phyloP scores from a whole-genome alignment of 2,797 vertebrate genomes.

The Thamnophis elegans region DNA sequence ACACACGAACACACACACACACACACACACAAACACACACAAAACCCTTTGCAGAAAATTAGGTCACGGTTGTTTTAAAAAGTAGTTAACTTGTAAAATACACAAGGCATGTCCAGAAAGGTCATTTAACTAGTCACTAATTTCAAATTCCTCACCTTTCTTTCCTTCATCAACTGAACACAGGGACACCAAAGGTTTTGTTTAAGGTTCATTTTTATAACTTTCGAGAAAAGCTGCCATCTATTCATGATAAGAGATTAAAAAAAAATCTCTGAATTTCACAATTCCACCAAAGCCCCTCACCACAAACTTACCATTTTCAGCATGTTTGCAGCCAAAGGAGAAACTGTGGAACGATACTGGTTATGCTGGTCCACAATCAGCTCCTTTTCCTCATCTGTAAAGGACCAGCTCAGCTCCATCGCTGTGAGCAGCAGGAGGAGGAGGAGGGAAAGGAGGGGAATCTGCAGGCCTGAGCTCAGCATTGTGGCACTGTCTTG shows the following conservation, averaged over 20 bases:
- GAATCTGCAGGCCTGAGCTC: slow-evolving; percentile 48
- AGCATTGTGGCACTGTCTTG: slow-evolving; percentile 68
- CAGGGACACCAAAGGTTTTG: background rate
- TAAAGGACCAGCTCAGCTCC: slow-evolving; percentile 58
- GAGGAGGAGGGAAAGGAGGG: slow-evolving; percentile 43
- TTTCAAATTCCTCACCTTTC: background rate
- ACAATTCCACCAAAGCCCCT: background rate
- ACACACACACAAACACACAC: background rate
- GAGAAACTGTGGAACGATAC: slow-evolving; percentile 66
- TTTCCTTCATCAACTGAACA: background rate
- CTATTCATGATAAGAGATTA: rapidly evolving
- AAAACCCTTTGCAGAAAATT: background rate
- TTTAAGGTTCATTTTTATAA: background rate
- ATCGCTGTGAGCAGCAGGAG: slow-evolving; percentile 52
- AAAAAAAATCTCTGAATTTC: background rate
- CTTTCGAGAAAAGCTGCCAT: background rate
- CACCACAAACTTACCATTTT: slow-evolving; percentile 68
- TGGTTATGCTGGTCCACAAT: slow-evolving; percentile 69
- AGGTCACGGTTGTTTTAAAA: background rate
- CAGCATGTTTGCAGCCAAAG: slow-evolving; percentile 66
- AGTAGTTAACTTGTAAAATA: background rate
- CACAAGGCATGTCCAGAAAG: background rate
- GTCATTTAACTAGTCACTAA: background rate
- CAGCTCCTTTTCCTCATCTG: slow-evolving; percentile 54
- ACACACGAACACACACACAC: background rate